Conservation (phyloP, 2,797 vertebrate genomes). For the Phataginus tetradactyla region DNA sequence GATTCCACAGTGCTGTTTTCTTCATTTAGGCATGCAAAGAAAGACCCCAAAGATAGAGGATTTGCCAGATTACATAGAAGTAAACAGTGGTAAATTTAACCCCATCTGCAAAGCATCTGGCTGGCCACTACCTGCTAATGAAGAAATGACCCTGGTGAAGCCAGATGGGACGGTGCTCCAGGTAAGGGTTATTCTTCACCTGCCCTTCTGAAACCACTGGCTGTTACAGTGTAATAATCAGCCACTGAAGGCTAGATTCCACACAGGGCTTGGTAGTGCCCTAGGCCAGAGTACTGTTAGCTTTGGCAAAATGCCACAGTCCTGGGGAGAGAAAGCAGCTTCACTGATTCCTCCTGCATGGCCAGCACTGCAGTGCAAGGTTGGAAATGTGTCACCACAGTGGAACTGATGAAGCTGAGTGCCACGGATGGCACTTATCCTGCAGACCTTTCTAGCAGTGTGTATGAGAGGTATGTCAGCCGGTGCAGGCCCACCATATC, state of each 20-base stretch:
- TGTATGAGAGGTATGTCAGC: background rate
- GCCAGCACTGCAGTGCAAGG: background rate
- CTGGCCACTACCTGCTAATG: constrained; percentile 87
- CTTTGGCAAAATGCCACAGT: background rate
- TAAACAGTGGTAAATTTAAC: constrained; percentile 88
- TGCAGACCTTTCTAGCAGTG: background rate
- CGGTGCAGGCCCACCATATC: background rate
- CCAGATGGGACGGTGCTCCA: constrained; percentile 88
- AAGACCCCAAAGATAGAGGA: constrained; percentile 87
- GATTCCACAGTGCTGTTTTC: constrained; percentile 17
- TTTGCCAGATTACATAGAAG: constrained; percentile 85
- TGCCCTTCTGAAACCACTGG: background rate
- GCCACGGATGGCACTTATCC: too few species aligned
- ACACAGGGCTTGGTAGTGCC: background rate
- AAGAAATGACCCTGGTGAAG: constrained; percentile 90
- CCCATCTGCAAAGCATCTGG: constrained; percentile 89
- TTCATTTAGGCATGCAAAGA: constrained; percentile 83
- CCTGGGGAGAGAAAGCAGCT: background rate
- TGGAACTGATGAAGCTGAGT: background rate
- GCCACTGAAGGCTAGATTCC: background rate
- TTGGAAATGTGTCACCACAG: background rate
- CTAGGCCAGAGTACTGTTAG: background rate
- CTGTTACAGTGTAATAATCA: background rate
- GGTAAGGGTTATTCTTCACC: constrained; percentile 80
- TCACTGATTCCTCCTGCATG: background rate